Evolutionary conservation across 2,888 invertebrate species (phyloP).

Genomic region (Chydorus sphaericus): DNA sequence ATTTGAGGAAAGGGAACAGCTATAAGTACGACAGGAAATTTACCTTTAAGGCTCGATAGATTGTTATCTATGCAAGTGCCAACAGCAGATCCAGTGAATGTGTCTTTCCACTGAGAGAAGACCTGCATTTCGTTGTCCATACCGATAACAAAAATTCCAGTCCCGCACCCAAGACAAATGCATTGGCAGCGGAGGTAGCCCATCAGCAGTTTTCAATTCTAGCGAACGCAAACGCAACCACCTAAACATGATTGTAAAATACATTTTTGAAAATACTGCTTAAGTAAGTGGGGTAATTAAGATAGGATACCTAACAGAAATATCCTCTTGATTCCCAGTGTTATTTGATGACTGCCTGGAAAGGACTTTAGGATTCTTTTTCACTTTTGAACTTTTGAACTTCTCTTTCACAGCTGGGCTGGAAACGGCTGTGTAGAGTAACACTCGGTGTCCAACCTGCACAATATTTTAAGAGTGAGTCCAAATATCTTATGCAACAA

Average conservation of each 20-base stretch:
- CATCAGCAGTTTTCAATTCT: conserved; percentile 82
- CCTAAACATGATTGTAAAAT: conserved; percentile 19
- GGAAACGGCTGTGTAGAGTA: conserved; percentile 7
- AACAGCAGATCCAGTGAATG: background rate
- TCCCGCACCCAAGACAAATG: conserved; percentile 98
- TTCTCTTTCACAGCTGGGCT: background rate
- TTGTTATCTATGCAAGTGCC: background rate
- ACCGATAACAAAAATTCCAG: conserved; percentile 91
- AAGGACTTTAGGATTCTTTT: background rate
- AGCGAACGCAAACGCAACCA: conserved; percentile 93
- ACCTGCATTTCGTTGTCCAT: conserved; percentile 99
- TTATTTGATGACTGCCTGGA: background rate
- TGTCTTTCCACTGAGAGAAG: conserved; percentile 76
- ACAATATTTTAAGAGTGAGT: background rate
- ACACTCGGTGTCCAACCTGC: conserved; percentile 7
- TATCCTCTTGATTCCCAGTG: conserved; percentile 8
- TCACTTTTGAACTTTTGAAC: background rate
- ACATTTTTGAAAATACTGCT: background rate
- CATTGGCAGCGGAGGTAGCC: conserved; percentile 91
- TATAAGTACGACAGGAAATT: no score
- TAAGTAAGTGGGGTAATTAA: no score
- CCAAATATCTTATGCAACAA: background rate
- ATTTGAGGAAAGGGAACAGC: no score
- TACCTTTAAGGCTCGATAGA: background rate
- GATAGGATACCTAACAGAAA: conserved; percentile 1